These are phyloP conservation scores for Cebus imitator DNA, from an alignment of 2,113 vertebrate species.

Conservation along the genomic window DNA sequence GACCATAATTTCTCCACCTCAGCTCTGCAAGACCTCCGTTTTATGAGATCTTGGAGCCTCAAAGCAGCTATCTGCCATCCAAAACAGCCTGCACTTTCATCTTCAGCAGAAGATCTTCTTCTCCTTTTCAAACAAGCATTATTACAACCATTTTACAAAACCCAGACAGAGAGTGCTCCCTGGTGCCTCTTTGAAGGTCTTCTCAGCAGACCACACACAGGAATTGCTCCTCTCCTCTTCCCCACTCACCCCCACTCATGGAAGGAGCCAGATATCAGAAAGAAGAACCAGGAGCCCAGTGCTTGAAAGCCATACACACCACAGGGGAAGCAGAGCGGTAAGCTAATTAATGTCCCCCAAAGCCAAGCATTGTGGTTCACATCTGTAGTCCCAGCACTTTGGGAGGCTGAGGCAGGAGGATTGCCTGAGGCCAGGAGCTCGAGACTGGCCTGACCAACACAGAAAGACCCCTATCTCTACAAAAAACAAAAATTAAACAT, in stretches of 20 bases:
- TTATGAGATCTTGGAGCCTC: constrained; percentile 70
- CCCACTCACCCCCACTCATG: background rate
- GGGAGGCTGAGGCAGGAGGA: too few relatives aligned
- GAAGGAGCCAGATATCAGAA: background rate
- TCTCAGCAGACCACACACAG: background rate
- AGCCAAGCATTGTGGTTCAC: background rate
- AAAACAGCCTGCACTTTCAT: constrained; percentile 15
- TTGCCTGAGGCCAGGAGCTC: too few relatives aligned
- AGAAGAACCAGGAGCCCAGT: background rate
- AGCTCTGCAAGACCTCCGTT: constrained; percentile 45
- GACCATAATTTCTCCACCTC: constrained; percentile 54
- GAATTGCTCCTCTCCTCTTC: background rate
- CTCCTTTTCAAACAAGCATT: constrained; percentile 45
- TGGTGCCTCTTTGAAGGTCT: background rate
- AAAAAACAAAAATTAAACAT: too few relatives aligned
- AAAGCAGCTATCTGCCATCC: constrained; percentile 62
- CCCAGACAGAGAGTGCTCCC: constrained; percentile 54
- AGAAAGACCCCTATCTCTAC: too few relatives aligned
- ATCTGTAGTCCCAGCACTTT: too few relatives aligned
- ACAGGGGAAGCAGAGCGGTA: background rate
- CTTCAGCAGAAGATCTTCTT: constrained; percentile 7
- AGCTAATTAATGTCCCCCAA: too few relatives aligned
- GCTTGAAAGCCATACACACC: background rate
- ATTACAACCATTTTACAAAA: constrained; percentile 64
- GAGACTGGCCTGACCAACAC: too few relatives aligned